Conservation (phyloP, 2,113 vertebrate species). For the Mobula hypostoma region DNA sequence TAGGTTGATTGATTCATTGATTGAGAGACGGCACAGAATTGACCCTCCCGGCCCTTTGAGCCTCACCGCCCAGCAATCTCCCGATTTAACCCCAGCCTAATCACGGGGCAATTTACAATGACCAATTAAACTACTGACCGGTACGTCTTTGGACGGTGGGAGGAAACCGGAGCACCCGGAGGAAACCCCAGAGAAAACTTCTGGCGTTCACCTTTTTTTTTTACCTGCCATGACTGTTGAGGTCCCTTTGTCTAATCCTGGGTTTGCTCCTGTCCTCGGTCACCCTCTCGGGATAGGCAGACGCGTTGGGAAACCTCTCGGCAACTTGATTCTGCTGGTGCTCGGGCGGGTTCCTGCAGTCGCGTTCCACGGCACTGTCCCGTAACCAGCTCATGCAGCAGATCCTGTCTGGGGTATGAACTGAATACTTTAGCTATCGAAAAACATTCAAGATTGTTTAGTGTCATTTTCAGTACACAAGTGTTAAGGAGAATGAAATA, state of each 20-base stretch:
- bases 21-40: too few species aligned
- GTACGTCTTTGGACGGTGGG: too few species aligned
- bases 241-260: neutral
- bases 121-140: too few species aligned
- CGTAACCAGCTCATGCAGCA: neutral
- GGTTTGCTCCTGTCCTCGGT: neutral
- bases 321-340: neutral
- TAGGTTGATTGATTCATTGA: too few species aligned
- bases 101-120: too few species aligned
- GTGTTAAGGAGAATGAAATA: too few species aligned
- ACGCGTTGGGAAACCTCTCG: neutral
- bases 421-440: neutral
- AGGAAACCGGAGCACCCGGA: too few species aligned
- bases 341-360: neutral
- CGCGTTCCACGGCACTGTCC: neutral
- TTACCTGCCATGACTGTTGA: neutral
- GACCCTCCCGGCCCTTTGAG: too few species aligned
- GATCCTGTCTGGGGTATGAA: neutral
- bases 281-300: neutral
- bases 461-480: too few species aligned
- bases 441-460: too few species aligned
- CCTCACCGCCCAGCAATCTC: too few species aligned
- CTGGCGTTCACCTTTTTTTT: neutral
- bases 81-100: too few species aligned
- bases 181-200: neutral